phyloP scores from a whole-genome alignment of 2,113 vertebrate genomes.

The Otus sunia region DNA sequence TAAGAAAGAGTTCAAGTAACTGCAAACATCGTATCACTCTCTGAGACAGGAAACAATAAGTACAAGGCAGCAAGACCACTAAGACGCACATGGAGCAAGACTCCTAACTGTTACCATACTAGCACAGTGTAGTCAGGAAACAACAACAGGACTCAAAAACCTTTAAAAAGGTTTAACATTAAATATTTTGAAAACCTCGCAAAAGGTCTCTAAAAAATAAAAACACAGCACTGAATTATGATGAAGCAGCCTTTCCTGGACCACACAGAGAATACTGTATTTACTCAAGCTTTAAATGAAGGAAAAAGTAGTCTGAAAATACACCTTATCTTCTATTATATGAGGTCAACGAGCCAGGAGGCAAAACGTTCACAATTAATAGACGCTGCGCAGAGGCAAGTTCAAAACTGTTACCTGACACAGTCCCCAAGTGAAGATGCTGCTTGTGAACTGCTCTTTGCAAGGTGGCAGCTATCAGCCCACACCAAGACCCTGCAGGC shows the following conservation, averaged over 20 bases:
- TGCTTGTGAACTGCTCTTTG: neutral
- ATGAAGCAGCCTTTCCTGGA: neutral
- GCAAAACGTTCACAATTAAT: neutral
- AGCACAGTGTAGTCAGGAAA: neutral
- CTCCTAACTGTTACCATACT: neutral
- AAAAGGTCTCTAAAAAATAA: neutral
- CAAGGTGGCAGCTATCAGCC: neutral
- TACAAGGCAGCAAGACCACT: neutral
- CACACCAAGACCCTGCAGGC: too few species aligned
- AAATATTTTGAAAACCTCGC: neutral
- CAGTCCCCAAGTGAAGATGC: neutral
- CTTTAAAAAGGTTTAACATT: neutral
- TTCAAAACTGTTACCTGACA: neutral
- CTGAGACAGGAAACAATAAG: conserved; percentile 40
- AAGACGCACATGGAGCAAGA: neutral
- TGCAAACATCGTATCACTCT: neutral
- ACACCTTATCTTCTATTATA: neutral
- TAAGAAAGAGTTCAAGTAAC: conserved; percentile 21
- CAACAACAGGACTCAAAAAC: neutral
- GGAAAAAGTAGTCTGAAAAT: neutral
- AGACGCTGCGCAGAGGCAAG: neutral
- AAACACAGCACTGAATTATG: neutral
- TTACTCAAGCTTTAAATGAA: neutral
- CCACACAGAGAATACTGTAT: neutral
- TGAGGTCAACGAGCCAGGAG: neutral